Conservation (phyloP, 2,113 vertebrate species). For the Camelus dromedarius region DNA sequence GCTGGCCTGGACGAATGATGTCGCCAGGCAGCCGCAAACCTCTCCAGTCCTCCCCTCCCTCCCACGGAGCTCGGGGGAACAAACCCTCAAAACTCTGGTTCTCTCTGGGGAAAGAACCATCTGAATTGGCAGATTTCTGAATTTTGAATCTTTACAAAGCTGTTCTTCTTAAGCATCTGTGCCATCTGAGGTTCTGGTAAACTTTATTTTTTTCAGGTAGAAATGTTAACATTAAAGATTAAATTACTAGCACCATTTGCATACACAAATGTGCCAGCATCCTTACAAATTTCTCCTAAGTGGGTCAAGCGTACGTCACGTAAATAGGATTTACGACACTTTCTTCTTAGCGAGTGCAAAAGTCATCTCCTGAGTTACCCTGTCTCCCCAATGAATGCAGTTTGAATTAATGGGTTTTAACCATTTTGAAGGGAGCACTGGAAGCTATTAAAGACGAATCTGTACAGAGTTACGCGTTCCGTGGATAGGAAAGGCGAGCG, state of each 20-base stretch:
- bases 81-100: background rate
- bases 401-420: background rate
- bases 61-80: accelerated
- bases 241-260: background rate
- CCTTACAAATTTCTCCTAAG: background rate
- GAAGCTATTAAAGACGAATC: background rate
- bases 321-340: background rate
- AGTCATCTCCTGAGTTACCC: background rate
- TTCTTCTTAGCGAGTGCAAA: background rate
- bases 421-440: background rate
- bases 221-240: background rate
- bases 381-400: too few relatives aligned
- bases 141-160: background rate
- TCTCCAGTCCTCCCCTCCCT: accelerated
- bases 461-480: background rate
- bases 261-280: background rate
- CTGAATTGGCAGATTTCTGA: background rate
- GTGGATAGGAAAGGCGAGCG: background rate
- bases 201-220: background rate
- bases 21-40: accelerated
- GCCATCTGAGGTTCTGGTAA: background rate
- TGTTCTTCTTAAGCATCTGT: background rate
- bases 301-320: background rate
- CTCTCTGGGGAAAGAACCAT: background rate
- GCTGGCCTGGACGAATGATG: accelerated